Evolutionary conservation across 1,140 invertebrate genomes (phyloP), one percentile per base, ranked within the genome.

Genomic region (Camponotus pennsylvanicus): DNA sequence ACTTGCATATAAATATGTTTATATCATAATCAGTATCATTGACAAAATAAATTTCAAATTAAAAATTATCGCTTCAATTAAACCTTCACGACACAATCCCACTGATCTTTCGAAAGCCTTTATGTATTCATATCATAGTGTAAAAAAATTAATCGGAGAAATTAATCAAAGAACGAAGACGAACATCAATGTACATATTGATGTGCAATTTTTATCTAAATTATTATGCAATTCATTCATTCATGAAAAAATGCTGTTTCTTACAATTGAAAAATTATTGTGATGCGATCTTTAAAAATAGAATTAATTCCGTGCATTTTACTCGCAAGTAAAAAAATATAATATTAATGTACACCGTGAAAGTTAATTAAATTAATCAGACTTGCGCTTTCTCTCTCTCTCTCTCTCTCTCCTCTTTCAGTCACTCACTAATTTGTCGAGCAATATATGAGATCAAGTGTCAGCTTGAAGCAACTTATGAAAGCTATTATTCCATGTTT

Each of bases 361-460:
- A 57, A 61, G 57, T 83, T 21, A 71, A 83, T 83, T 83, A 83
- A 75, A 83, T 63, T 69, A 63, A 83, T 83, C 69, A 63, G 69
- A 83, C 73, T 61, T 32, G 79, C 69, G 55, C 67, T 82, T 73
- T 82, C 67, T 73, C 79, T 49, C 45, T 49, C 45, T 49, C 11
- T 42, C 40, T 42, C 40, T 42, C 40, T 42, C 40, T 42, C 40
- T 42, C 42, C 42, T 45, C 42, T 9, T 13, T 45, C 42, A 45
- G 2, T 52, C 49, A 18, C 13, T 49, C 13, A 45, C 9, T 13
- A 11, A 11, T 69, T 45, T 27, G 55, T 42, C 69, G 27, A 42
- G 37, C 49, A 9, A 71, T 71, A 42, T 6, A 7, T 13, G 55
- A 27, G 27, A 34, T 73, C 40, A 73, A 83, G 49, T 73, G 55